A percentile compares a stretch with the other conserved stretches of the same genome.
Conservation (phyloP, 2,888 invertebrate genomes). For the Nebria salina region DNA sequence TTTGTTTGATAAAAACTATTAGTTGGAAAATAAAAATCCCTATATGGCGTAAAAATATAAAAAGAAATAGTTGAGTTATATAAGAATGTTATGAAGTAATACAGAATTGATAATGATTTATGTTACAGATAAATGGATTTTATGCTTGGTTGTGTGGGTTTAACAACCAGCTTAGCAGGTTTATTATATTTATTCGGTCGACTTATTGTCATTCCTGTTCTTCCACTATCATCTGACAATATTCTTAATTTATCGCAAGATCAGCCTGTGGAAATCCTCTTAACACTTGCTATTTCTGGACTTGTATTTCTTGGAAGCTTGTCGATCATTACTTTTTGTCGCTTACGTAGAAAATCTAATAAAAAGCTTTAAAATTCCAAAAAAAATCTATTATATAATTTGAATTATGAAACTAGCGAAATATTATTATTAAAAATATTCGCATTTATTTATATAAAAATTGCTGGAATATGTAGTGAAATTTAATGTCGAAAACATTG, state of each 20-base stretch:
- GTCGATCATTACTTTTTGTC: constrained; percentile 27
- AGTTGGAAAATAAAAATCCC: too few relatives aligned
- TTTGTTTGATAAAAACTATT: too few relatives aligned
- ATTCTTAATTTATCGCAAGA: constrained; percentile 29
- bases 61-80: too few relatives aligned
- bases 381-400: neutral
- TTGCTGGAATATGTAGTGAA: too few relatives aligned
- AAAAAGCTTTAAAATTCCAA: too few relatives aligned
- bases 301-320: constrained; percentile 34
- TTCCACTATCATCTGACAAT: constrained; percentile 30
- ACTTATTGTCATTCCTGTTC: constrained; percentile 29
- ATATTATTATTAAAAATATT: neutral
- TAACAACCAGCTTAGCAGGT: constrained; percentile 24
- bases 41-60: too few relatives aligned
- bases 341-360: constrained; percentile 8
- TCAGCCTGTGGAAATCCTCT: constrained; percentile 26
- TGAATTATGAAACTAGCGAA: neutral
- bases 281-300: constrained; percentile 30
- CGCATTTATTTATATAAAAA: too few relatives aligned
- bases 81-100: neutral
- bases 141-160: constrained; percentile 20
- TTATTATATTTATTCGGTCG: constrained; percentile 33
- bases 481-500: too few relatives aligned
- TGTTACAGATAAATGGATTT: constrained; percentile 31
- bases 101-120: neutral